phyloP scores from a whole-genome alignment of 2,888 invertebrate species.

The Drosophila neutralis region DNA sequence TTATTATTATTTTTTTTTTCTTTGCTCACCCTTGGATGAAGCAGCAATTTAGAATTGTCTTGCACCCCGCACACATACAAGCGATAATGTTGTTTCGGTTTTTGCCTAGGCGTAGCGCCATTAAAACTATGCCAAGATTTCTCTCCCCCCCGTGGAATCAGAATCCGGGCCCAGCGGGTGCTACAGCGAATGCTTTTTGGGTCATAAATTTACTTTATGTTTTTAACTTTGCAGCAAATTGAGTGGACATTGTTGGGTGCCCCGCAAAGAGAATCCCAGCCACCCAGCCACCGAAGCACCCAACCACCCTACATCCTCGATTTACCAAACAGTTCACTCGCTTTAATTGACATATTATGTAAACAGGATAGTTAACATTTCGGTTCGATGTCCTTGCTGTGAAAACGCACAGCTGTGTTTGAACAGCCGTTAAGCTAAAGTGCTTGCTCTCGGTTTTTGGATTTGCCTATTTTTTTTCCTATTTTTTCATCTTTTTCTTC shows the following conservation, averaged over 20 bases:
- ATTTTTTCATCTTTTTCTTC: background rate
- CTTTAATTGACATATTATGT: conserved; percentile 81
- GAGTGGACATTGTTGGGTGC: conserved; percentile 45
- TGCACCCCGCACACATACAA: conserved; percentile 5
- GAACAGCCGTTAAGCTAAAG: conserved; percentile 64
- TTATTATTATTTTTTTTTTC: conserved; percentile 9
- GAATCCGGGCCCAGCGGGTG: conserved; percentile 42
- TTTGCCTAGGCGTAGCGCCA: conserved; percentile 56
- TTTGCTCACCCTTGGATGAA: conserved; percentile 21
- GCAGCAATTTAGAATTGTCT: conserved; percentile 39
- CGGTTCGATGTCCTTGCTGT: conserved; percentile 29
- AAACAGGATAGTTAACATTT: conserved; percentile 80
- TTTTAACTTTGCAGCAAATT: conserved; percentile 40
- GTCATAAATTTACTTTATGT: conserved; percentile 60
- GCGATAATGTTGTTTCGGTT: conserved; percentile 44
- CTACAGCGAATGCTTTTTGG: conserved; percentile 26
- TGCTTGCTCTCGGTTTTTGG: conserved; percentile 32
- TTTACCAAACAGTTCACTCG: conserved; percentile 28
- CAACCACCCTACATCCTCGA: background rate
- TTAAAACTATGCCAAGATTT: conserved; percentile 62
- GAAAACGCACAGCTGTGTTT: conserved; percentile 70
- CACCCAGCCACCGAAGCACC: background rate
- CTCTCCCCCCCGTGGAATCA: background rate
- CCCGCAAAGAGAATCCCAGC: background rate
- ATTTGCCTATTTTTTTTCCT: background rate